Conservation (phyloP, 2,113 vertebrate species). For the Polypterus bichir region DNA sequence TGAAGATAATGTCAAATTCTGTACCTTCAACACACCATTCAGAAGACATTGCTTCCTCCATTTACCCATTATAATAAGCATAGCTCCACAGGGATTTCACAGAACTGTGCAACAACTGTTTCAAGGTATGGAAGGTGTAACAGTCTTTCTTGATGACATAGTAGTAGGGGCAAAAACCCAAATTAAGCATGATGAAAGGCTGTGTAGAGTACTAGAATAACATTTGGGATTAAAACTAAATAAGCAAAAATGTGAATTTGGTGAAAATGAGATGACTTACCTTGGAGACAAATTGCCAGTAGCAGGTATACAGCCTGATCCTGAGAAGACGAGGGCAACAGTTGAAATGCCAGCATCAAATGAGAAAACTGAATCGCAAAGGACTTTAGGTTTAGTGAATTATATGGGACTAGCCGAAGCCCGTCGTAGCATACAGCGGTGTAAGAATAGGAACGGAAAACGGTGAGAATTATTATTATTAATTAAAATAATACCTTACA, state of each 20-base stretch:
- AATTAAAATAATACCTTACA: too few species aligned
- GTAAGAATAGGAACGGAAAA: too few species aligned
- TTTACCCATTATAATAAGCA: background rate
- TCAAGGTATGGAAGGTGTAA: slow-evolving; percentile 3
- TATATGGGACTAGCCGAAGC: too few species aligned
- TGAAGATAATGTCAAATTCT: background rate
- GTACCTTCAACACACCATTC: background rate
- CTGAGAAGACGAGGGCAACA: background rate
- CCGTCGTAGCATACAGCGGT: too few species aligned
- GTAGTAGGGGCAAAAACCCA: slow-evolving; percentile 6
- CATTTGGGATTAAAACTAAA: background rate
- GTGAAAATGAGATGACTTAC: background rate
- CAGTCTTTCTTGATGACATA: slow-evolving; percentile 7
- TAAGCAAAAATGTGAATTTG: background rate
- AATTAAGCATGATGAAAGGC: background rate
- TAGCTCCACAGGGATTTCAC: slow-evolving; percentile 6
- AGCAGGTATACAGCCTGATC: background rate
- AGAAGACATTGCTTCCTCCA: background rate
- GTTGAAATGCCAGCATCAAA: background rate
- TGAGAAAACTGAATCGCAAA: background rate
- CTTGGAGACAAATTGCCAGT: background rate
- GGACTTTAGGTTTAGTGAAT: background rate
- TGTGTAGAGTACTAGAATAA: slow-evolving; percentile 4
- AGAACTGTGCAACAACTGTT: background rate
- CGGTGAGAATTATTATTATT: too few species aligned